Conservation (phyloP, 2,797 vertebrate genomes). For the Rhinoraja longicauda region DNA sequence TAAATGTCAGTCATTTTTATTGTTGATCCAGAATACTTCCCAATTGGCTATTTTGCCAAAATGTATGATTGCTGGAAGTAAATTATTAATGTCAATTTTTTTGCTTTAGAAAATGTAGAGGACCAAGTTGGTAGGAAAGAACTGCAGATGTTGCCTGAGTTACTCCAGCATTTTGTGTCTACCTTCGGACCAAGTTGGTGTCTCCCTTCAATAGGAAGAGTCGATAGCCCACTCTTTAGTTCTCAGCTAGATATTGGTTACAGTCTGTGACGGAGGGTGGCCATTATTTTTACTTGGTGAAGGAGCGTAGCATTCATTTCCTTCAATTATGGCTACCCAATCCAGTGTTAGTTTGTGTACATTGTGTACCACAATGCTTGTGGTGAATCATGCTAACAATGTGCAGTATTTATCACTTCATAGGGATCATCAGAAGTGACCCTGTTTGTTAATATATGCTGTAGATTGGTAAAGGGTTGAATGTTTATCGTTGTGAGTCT, state of each 20-base stretch:
- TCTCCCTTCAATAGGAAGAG: not conserved
- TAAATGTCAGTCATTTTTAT: not conserved
- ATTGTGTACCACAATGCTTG: not conserved
- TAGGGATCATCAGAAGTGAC: not conserved
- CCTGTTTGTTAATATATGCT: not conserved
- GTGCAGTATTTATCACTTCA: not conserved
- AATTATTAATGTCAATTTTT: not conserved
- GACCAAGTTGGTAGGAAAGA: not conserved
- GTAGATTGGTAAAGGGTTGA: not conserved
- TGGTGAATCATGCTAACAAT: not conserved
- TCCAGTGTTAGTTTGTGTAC: not conserved
- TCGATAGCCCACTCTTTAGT: not conserved
- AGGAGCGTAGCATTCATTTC: not conserved
- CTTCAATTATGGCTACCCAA: not conserved
- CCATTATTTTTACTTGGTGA: not conserved
- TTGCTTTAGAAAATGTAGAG: not conserved
- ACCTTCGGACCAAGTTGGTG: not conserved
- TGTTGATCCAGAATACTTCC: not conserved
- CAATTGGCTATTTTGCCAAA: not conserved
- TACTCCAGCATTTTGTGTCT: no score
- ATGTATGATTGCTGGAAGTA: not conserved
- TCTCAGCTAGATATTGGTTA: not conserved
- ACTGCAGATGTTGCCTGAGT: no score
- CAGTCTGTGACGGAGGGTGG: not conserved
- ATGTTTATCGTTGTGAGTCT: not conserved